phyloP scores from a whole-genome alignment of 2,888 invertebrate species.

The Barypeithes pellucidus region DNA sequence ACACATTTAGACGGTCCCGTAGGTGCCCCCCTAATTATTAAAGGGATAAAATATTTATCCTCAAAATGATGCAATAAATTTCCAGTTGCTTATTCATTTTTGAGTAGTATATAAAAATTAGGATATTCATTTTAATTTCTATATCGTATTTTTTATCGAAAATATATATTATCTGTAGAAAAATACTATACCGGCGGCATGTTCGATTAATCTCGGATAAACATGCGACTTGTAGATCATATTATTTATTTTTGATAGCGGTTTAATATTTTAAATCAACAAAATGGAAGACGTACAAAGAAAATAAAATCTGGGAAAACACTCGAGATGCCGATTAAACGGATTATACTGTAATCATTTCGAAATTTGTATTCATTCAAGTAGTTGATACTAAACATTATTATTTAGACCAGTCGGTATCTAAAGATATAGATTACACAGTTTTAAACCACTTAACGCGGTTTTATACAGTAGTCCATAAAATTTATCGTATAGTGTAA shows the following conservation, averaged over 20 bases:
- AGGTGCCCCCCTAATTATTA: too few relatives aligned
- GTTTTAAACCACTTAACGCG: not conserved
- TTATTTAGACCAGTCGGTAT: conserved; percentile 22
- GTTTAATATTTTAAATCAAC: conserved; percentile 49
- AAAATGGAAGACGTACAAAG: conserved; percentile 39
- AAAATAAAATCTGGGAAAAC: conserved; percentile 48
- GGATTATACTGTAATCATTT: conserved; percentile 51
- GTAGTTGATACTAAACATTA: conserved; percentile 39
- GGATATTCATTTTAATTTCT: not conserved
- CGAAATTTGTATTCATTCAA: conserved; percentile 45
- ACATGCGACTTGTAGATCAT: conserved; percentile 50
- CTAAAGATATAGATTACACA: conserved; percentile 18
- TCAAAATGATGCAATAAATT: too few relatives aligned
- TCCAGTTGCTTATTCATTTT: too few relatives aligned
- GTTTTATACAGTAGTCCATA: not conserved
- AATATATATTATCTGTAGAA: conserved; percentile 43
- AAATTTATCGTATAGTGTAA: too few relatives aligned
- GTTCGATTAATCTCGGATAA: conserved; percentile 54
- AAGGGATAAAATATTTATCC: too few relatives aligned
- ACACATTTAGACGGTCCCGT: too few relatives aligned
- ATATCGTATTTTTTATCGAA: conserved; percentile 33
- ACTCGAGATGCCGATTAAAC: conserved; percentile 50
- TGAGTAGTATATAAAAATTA: not conserved
- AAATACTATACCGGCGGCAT: conserved; percentile 45
- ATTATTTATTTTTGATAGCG: conserved; percentile 49